Conservation (phyloP, 1,140 invertebrate genomes). For the Hestina assimilis region DNA sequence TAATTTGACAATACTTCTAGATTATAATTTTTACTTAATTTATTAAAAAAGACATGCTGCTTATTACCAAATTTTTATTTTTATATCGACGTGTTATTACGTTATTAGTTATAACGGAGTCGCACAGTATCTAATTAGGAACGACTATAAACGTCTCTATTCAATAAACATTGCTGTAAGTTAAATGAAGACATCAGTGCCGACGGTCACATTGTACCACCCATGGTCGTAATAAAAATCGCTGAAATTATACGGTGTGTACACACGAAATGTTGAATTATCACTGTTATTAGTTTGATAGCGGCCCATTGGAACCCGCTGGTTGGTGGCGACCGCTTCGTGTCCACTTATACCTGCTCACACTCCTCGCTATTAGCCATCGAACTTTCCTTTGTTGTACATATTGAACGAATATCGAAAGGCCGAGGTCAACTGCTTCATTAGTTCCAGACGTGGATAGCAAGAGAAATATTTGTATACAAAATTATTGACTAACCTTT, state of each 20-base stretch:
- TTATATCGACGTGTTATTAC: background rate
- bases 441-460: constrained; percentile 31
- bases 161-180: constrained; percentile 30
- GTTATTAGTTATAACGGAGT: background rate
- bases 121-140: constrained; percentile 15
- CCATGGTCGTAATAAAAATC: constrained; percentile 59
- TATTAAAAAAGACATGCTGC: background rate
- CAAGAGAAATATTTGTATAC: constrained; percentile 32
- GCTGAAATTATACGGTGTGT: constrained; percentile 67
- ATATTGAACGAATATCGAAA: constrained; percentile 36
- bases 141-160: constrained; percentile 30
- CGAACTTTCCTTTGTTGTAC: constrained; percentile 54
- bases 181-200: constrained; percentile 57
- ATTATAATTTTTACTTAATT: no score
- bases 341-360: constrained; percentile 4
- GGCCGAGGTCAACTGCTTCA: constrained; percentile 48
- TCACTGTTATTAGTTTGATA: constrained; percentile 68
- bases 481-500: constrained; percentile 28
- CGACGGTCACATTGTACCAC: constrained; percentile 44
- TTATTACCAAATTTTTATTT: background rate
- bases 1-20: no score
- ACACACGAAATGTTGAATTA: constrained; percentile 55
- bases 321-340: constrained; percentile 31
- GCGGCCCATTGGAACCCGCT: constrained; percentile 38
- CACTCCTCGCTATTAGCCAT: constrained; percentile 39